Evolutionary conservation across 2,797 vertebrate genomes (phyloP).

Genomic region (Enteromius paludinosus): DNA sequence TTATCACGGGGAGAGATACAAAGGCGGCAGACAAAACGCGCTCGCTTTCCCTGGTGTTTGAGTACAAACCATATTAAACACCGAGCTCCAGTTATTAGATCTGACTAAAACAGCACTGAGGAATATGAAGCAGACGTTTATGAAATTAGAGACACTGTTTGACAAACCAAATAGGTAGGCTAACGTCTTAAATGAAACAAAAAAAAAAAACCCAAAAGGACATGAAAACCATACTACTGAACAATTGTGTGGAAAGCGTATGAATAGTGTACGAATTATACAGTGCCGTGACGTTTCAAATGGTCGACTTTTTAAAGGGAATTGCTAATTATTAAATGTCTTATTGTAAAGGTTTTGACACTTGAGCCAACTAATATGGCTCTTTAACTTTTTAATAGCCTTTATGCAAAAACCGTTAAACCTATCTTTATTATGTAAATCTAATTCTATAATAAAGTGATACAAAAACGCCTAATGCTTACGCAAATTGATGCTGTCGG

Average conservation of each 20-base stretch:
- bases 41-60: constrained; percentile 59
- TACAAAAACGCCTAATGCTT: neutral
- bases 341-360: neutral
- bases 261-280: constrained; percentile 55
- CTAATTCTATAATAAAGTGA: neutral
- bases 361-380: neutral
- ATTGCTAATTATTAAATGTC: constrained; percentile 31
- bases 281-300: neutral
- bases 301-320: neutral
- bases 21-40: constrained; percentile 60
- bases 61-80: constrained; percentile 62
- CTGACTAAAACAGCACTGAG: constrained; percentile 44
- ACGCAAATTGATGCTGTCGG: neutral
- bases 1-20: constrained; percentile 75
- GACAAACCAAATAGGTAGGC: constrained; percentile 21
- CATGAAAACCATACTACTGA: neutral
- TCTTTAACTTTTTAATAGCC: neutral
- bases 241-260: constrained; percentile 4
- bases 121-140: constrained; percentile 51
- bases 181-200: neutral
- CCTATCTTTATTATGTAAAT: neutral
- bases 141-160: constrained; percentile 45
- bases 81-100: constrained; percentile 50
- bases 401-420: too few relatives aligned
- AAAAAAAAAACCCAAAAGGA: constrained; percentile 28